Conservation (phyloP, 2,888 invertebrate genomes). For the Metacarcinus magister region DNA sequence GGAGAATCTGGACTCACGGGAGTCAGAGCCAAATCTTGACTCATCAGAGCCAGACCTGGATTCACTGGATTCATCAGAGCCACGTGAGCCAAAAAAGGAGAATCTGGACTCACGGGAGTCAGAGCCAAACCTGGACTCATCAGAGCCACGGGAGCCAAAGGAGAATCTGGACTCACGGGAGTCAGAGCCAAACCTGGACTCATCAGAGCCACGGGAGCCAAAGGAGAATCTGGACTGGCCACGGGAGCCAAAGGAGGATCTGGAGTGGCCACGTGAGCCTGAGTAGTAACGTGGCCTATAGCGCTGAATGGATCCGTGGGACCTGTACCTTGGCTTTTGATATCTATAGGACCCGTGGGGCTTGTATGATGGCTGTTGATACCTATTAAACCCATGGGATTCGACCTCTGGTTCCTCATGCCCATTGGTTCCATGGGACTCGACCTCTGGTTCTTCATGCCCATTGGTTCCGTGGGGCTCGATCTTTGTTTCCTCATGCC, state of each 20-base stretch:
- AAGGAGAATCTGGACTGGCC: background rate
- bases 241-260: background rate
- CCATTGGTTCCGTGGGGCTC: background rate
- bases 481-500: no score
- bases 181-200: background rate
- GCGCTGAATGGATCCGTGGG: background rate
- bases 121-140: background rate
- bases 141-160: background rate
- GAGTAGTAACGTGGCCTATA: no score
- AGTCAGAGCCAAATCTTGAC: background rate
- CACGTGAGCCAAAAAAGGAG: background rate
- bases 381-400: no score
- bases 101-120: background rate
- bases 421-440: no score
- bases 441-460: no score
- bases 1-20: background rate
- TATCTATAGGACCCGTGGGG: background rate
- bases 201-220: background rate
- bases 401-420: no score
- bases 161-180: background rate
- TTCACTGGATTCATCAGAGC: background rate
- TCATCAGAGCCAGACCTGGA: background rate
- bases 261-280: no score
- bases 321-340: slow-evolving; percentile 18
- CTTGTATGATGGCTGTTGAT: no score